Conservation (phyloP, 2,888 invertebrate genomes). For the Acrobasis suavella region DNA sequence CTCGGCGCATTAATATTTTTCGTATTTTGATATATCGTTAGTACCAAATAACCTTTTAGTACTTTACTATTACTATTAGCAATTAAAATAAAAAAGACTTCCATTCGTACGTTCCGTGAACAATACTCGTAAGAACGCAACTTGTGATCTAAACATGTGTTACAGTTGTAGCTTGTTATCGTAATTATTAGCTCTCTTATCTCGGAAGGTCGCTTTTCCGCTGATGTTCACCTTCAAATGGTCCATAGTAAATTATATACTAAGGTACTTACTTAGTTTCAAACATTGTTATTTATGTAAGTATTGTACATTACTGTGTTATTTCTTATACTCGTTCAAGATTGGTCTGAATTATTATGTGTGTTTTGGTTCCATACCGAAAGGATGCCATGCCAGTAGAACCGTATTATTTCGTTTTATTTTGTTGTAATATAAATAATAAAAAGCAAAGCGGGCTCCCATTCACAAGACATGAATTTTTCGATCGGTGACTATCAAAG, state of each 20-base stretch:
- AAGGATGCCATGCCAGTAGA: no score
- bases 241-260: constrained; percentile 23
- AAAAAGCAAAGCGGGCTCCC: no score
- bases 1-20: no score
- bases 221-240: constrained; percentile 48
- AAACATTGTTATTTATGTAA: neutral
- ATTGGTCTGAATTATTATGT: no score
- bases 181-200: constrained; percentile 48
- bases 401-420: no score
- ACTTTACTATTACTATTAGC: neutral
- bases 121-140: constrained; percentile 12
- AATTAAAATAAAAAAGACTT: neutral
- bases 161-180: constrained; percentile 42
- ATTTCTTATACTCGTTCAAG: no score
- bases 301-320: neutral
- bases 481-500: no score
- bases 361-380: no score
- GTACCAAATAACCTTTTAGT: neutral
- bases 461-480: no score
- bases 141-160: constrained; percentile 21
- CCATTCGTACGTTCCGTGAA: neutral
- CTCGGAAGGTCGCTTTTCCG: constrained; percentile 47
- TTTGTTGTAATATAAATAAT: no score
- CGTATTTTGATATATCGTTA: no score
- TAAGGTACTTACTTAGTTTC: constrained; percentile 20